Evolutionary conservation across 2,113 vertebrate genomes (phyloP).

Genomic region (Amia ocellicauda): DNA sequence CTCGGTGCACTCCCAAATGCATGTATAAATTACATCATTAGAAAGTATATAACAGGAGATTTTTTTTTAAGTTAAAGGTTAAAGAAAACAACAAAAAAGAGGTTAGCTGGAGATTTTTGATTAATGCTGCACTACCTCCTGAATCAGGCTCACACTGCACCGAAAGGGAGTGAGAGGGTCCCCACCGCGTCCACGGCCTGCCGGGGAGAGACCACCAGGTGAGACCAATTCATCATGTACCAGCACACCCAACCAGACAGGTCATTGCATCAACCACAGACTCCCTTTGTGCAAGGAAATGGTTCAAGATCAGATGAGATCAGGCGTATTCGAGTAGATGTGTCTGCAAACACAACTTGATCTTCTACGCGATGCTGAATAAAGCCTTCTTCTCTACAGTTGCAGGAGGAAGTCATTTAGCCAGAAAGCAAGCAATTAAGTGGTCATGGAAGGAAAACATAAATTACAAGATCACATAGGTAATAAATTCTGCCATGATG

Average conservation of each 20-base stretch:
- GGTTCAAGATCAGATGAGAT: constrained; percentile 48
- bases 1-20: constrained; percentile 3
- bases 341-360: constrained; percentile 37
- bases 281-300: constrained; percentile 40
- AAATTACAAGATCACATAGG: too few species aligned
- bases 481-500: too few species aligned
- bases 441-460: too few species aligned
- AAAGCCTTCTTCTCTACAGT: too few species aligned
- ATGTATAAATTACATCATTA: constrained; percentile 22
- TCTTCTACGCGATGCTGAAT: neutral
- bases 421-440: too few species aligned
- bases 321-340: constrained; percentile 49
- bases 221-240: constrained; percentile 63
- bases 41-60: constrained; percentile 38
- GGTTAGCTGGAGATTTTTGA: constrained; percentile 60
- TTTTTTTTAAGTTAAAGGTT: constrained; percentile 42
- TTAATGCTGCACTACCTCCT: constrained; percentile 47
- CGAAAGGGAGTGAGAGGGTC: neutral
- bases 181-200: constrained; percentile 20
- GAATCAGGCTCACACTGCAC: constrained; percentile 2
- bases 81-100: constrained; percentile 44
- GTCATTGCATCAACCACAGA: constrained; percentile 39
- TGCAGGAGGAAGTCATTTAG: too few species aligned
- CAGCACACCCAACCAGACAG: constrained; percentile 37
- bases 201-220: constrained; percentile 51